A percentile compares a stretch with the other conserved stretches of the same genome.
These are phyloP conservation scores for Bothrops jararaca DNA, from an alignment of 2,113 vertebrate genomes.

Conservation along the genomic window DNA sequence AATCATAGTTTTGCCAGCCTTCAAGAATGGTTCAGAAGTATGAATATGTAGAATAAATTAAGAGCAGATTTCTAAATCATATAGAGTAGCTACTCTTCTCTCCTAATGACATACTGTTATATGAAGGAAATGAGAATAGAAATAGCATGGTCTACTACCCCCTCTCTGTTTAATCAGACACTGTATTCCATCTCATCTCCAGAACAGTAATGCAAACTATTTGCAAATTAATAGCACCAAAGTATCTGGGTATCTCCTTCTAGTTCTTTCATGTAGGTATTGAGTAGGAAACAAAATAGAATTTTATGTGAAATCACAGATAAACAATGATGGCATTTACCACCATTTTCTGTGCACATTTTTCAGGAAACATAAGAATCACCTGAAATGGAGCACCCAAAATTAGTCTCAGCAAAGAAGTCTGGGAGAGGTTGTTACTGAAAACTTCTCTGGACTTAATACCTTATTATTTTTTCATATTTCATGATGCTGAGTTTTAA, in stretches of 20 bases:
- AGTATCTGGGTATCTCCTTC: background rate
- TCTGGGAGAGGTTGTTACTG: background rate
- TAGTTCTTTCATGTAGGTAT: background rate
- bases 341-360: background rate
- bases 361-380: background rate
- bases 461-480: background rate
- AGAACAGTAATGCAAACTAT: background rate
- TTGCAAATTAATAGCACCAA: background rate
- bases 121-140: background rate
- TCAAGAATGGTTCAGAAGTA: background rate
- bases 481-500: background rate
- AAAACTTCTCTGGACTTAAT: background rate
- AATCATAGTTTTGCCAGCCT: background rate
- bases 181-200: background rate
- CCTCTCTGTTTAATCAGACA: background rate
- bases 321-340: background rate
- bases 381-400: background rate
- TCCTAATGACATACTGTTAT: background rate
- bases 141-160: background rate
- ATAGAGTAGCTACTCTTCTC: background rate
- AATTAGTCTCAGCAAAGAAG: background rate
- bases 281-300: background rate
- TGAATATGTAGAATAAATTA: background rate
- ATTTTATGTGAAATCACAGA: background rate
- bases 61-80: background rate